phyloP scores from a whole-genome alignment of 1,140 invertebrate genomes.

The Drosophila subpulchrella region DNA sequence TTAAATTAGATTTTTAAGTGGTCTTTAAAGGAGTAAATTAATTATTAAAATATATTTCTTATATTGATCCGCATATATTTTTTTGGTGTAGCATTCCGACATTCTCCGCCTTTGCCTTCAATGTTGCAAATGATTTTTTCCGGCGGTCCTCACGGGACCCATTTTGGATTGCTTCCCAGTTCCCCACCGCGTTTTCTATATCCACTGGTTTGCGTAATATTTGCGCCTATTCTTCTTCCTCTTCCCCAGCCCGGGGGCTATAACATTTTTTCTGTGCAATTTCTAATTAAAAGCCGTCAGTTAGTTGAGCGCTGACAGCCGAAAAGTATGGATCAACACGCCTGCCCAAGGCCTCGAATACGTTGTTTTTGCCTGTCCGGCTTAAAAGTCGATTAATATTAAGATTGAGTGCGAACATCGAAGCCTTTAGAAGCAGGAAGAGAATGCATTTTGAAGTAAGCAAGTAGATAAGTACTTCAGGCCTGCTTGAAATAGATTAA shows the following conservation, averaged over 20 bases:
- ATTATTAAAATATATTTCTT: too few relatives aligned
- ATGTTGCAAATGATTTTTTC: conserved; percentile 73
- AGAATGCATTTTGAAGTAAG: conserved; percentile 21
- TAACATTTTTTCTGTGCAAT: conserved; percentile 36
- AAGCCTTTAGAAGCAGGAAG: not conserved
- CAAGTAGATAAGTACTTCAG: not conserved
- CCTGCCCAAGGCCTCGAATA: conserved; percentile 5
- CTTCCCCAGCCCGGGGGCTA: conserved; percentile 5
- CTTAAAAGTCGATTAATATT: conserved; percentile 21
- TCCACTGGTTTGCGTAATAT: conserved; percentile 28
- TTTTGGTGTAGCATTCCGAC: conserved; percentile 4
- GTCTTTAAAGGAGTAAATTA: too few relatives aligned
- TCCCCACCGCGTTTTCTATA: conserved; percentile 1
- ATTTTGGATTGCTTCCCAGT: conserved; percentile 49
- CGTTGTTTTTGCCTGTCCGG: not conserved
- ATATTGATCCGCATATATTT: not conserved
- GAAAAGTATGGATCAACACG: conserved; percentile 38
- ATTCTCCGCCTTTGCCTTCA: conserved; percentile 40
- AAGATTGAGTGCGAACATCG: conserved; percentile 8
- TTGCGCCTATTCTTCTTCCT: conserved; percentile 16
- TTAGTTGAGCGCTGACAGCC: conserved; percentile 43
- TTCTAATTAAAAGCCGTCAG: conserved; percentile 41
- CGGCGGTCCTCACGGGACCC: conserved; percentile 47
- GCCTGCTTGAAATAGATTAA: too few relatives aligned
- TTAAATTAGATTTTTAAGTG: too few relatives aligned